Evolutionary conservation across 1,140 invertebrate species (phyloP), one percentile per base, ranked within the genome.

Genomic region (Euura saliciscinereae): DNA sequence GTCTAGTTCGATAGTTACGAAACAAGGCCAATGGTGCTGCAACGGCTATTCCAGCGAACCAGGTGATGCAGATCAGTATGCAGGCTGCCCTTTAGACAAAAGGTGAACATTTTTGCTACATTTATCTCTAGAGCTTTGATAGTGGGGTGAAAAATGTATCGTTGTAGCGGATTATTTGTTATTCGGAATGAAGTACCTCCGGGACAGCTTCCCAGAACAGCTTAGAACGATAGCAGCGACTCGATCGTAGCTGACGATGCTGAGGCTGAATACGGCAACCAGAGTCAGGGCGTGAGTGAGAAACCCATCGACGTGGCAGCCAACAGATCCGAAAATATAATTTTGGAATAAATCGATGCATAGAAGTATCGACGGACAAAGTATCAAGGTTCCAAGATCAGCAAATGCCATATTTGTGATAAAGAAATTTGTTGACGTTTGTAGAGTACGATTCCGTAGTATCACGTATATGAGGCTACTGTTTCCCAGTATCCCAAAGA

Each of bases 231-330:
- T 94, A 5, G 94, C 94, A 6, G 94, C 91, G 11, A 96, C 88
- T 42, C 95, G 89, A 82, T 97, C 94, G 71, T 95, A 93, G n/a
- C 93, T 95, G 45, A 97, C 93, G 4, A 91, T 89, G 13, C 94
- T 92, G 65, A 97, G 87, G 46, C 93, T 95, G 65, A 94, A 91
- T 0, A 96, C 93, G 69, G 92, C 92, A 3, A 91, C 90, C 45
- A 95, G 83, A 3, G 95, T 85, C 66, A 94, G 88, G 3, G 91
- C 87, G 68, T 92, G 90, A 82, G 94, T 90, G 3, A 93, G 77
- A 74, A 92, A 92, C 7, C 91, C 93, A 81, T 94, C 93, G 71
- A 91, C 84, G 76, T 90, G 90, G 78, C 93, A 95, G 8, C 92
- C 93, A 59, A 92, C 85, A 6, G 85, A 84, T 8, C 91, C 92